These are phyloP conservation scores for Pseudopipra pipra DNA, from an alignment of 2,113 vertebrate species.

Conservation along the genomic window DNA sequence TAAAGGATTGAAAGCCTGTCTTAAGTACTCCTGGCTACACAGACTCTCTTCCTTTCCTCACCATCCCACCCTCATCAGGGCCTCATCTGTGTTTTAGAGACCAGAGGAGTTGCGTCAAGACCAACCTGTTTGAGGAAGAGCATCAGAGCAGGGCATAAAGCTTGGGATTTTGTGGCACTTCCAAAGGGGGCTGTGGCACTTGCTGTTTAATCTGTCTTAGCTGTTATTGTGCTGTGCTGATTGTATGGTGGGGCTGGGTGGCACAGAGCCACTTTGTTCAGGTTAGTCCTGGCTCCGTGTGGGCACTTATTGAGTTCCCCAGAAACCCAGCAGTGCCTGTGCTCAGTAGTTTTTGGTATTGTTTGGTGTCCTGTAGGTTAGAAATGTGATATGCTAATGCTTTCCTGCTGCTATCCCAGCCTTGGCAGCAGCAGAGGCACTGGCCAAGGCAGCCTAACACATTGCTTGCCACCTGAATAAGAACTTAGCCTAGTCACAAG, in stretches of 20 bases:
- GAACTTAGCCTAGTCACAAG: slow-evolving; percentile 23
- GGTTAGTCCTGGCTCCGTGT: not conserved
- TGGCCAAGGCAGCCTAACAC: not conserved
- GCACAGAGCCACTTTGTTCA: slow-evolving; percentile 47
- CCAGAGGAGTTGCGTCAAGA: not conserved
- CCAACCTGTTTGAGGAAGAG: not conserved
- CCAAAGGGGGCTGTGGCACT: not conserved
- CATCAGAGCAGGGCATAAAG: not conserved
- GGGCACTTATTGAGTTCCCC: not conserved
- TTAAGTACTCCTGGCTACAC: not conserved
- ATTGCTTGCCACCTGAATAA: slow-evolving; percentile 25
- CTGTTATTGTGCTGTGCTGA: not conserved
- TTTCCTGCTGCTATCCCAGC: not conserved
- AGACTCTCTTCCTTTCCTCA: not conserved
- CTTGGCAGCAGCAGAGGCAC: not conserved
- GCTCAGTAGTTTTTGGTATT: not conserved
- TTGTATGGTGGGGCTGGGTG: slow-evolving; percentile 17
- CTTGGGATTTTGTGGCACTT: not conserved
- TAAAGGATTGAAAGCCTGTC: slow-evolving; percentile 17
- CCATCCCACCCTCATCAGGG: not conserved
- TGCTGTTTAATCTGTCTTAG: not conserved
- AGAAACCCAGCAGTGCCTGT: not conserved
- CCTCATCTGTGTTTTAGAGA: not conserved
- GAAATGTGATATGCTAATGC: slow-evolving; percentile 60
- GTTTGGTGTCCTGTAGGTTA: slow-evolving; percentile 22